Conservation (phyloP, 2,113 vertebrate genomes). For the Bubalus kerabau region DNA sequence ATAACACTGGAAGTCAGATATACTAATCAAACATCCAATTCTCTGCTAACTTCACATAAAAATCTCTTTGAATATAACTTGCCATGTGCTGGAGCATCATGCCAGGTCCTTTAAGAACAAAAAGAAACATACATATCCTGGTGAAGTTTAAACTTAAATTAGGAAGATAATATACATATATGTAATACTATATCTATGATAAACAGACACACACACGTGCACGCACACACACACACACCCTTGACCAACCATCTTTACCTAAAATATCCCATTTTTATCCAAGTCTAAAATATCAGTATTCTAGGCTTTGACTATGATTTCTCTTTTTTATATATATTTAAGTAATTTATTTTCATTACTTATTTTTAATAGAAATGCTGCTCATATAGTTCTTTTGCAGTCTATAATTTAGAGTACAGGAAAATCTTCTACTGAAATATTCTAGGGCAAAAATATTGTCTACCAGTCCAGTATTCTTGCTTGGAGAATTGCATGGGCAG, state of each 20-base stretch:
- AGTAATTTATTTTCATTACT: background rate
- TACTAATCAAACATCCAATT: background rate
- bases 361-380: background rate
- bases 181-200: background rate
- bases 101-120: background rate
- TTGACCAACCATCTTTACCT: background rate
- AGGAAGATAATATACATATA: background rate
- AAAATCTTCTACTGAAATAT: background rate
- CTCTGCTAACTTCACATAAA: background rate
- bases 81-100: background rate
- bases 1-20: background rate
- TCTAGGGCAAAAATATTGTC: background rate
- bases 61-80: background rate
- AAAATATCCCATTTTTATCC: background rate
- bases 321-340: background rate
- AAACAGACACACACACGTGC: background rate
- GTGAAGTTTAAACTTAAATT: background rate
- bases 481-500: background rate
- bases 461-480: background rate
- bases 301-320: background rate
- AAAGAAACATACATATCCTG: background rate
- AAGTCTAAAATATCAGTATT: background rate
- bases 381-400: background rate
- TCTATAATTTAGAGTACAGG: background rate
- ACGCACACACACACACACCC: background rate